Evolutionary conservation across 2,797 vertebrate genomes (phyloP).

Genomic region (Cryptoblepharus egeriae): DNA sequence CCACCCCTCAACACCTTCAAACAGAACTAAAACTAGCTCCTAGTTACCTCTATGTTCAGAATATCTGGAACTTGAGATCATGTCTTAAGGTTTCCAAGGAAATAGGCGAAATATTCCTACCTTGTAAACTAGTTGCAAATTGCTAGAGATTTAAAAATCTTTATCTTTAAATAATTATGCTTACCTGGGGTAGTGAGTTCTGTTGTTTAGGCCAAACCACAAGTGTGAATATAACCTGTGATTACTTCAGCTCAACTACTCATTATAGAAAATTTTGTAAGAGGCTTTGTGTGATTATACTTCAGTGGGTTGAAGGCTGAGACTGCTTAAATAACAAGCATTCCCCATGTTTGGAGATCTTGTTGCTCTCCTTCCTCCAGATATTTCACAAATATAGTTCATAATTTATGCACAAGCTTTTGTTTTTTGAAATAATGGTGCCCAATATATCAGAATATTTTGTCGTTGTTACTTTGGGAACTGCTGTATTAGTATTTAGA

Average conservation of each 20-base stretch:
- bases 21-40: not conserved
- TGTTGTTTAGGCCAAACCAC: slow-evolving; percentile 11
- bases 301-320: slow-evolving; percentile 31
- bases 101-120: not conserved
- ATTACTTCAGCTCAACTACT: slow-evolving; percentile 27
- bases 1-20: not conserved
- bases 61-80: not conserved
- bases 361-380: not conserved
- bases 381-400: slow-evolving; percentile 36
- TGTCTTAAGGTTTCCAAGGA: slow-evolving; percentile 11
- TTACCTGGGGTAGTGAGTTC: not conserved
- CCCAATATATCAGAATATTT: slow-evolving; percentile 2
- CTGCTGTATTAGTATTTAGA: not conserved
- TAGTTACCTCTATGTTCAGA: not conserved
- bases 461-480: not conserved
- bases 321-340: not conserved
- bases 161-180: slow-evolving; percentile 8
- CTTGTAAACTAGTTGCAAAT: slow-evolving; percentile 18
- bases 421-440: slow-evolving; percentile 14
- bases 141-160: slow-evolving; percentile 8
- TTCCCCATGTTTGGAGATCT: not conserved
- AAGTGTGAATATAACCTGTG: slow-evolving; percentile 18
- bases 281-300: slow-evolving; percentile 3
- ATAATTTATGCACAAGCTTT: slow-evolving; percentile 12
- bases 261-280: slow-evolving; percentile 13